Conservation (phyloP, 2,888 invertebrate genomes). For the Eurytoma californica region DNA sequence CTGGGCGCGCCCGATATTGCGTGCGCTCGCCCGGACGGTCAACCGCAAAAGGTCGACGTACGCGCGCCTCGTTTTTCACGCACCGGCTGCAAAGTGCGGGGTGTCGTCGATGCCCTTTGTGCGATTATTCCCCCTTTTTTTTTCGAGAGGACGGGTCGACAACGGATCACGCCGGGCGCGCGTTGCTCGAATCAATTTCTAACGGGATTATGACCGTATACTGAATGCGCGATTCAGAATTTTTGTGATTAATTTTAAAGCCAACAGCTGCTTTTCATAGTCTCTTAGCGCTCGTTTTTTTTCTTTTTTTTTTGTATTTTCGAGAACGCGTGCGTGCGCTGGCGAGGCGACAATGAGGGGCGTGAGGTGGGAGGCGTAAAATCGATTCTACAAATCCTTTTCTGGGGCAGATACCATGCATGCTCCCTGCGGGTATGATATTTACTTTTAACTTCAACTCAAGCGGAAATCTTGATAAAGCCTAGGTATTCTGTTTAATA, state of each 20-base stretch:
- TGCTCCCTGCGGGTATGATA: background rate
- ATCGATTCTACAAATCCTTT: slow-evolving; percentile 30
- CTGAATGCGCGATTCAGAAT: too few species aligned
- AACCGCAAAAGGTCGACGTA: background rate
- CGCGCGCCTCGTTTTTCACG: background rate
- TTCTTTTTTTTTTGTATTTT: background rate
- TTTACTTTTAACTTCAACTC: too few species aligned
- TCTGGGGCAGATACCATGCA: background rate
- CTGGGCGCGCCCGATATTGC: background rate
- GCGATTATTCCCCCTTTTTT: slow-evolving; percentile 6
- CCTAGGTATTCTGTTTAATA: too few species aligned
- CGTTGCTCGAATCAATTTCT: background rate
- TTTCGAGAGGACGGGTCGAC: background rate
- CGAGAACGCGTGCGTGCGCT: background rate
- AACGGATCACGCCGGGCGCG: background rate
- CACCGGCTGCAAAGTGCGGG: background rate
- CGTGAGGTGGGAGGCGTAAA: slow-evolving; percentile 1
- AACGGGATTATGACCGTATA: background rate
- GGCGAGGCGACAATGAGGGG: background rate
- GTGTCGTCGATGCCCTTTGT: slow-evolving; percentile 1
- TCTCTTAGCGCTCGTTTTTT: too few species aligned
- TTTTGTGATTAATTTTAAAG: background rate
- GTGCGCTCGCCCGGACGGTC: background rate
- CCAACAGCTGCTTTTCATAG: too few species aligned
- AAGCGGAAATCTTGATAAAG: too few species aligned